Conservation (phyloP, 2,113 vertebrate species). For the Tachycineta bicolor region DNA sequence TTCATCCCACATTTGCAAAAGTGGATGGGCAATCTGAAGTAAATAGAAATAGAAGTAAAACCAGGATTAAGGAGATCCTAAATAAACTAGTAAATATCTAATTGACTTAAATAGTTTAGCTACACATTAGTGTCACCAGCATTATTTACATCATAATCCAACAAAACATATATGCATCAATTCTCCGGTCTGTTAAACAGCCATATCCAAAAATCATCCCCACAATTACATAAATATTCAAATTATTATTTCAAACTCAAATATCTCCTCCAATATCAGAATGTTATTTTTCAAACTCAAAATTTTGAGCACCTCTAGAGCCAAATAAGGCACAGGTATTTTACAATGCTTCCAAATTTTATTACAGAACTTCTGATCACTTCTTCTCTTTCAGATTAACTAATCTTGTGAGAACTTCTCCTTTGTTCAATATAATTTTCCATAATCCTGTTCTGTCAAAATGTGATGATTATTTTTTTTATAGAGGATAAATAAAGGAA, state of each 20-base stretch:
- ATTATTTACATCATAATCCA: neutral
- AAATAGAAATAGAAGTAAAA: neutral
- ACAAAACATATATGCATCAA: neutral
- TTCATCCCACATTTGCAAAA: neutral
- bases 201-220: neutral
- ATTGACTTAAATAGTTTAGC: neutral
- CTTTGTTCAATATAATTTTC: neutral
- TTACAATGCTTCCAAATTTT: neutral
- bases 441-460: neutral
- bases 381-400: neutral
- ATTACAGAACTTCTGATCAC: neutral
- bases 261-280: neutral
- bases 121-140: neutral
- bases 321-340: neutral
- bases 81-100: neutral
- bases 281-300: neutral
- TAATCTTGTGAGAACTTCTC: neutral
- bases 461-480: neutral
- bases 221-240: neutral
- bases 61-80: neutral
- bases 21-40: neutral
- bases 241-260: neutral
- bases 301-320: neutral
- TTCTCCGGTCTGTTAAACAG: neutral
- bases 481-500: neutral